These are phyloP conservation scores for Burhinus bistriatus DNA, from an alignment of 2,113 vertebrate genomes.

Conservation along the genomic window DNA sequence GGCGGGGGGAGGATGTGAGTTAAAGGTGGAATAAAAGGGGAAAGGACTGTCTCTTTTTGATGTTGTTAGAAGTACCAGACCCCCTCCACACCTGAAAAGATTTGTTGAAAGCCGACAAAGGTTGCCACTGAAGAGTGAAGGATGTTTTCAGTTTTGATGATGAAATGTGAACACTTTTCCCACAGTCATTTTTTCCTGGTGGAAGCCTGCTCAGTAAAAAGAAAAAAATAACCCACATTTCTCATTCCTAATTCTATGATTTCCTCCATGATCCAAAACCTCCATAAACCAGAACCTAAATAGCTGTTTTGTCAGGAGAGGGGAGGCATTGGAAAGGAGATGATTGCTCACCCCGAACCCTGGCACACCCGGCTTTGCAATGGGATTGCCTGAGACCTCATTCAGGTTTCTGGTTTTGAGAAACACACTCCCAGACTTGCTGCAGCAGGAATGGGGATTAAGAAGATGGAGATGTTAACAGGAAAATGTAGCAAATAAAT, in stretches of 20 bases:
- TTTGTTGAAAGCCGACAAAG: background rate
- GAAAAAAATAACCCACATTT: background rate
- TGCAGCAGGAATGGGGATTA: background rate
- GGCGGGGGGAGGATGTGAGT: background rate
- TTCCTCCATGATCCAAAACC: background rate
- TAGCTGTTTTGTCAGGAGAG: background rate
- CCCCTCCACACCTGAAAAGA: background rate
- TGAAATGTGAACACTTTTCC: background rate
- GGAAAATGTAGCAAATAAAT: background rate
- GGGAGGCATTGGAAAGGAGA: background rate
- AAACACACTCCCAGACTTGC: background rate
- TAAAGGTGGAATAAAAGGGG: background rate
- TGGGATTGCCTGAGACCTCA: background rate
- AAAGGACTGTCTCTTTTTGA: background rate
- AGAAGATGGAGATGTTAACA: background rate
- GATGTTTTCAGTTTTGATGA: background rate
- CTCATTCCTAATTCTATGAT: background rate
- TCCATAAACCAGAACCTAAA: background rate
- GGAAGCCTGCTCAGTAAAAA: background rate
- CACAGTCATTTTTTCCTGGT: background rate
- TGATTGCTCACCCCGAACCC: background rate
- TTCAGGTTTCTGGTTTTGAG: background rate
- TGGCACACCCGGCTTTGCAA: rapidly evolving
- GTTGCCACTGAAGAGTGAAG: background rate
- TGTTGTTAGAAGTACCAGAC: background rate